A percentile compares a stretch with the other conserved stretches of the same genome.
Evolutionary conservation across 2,888 invertebrate species (phyloP).

Genomic region (Drosophila meridionalis): DNA sequence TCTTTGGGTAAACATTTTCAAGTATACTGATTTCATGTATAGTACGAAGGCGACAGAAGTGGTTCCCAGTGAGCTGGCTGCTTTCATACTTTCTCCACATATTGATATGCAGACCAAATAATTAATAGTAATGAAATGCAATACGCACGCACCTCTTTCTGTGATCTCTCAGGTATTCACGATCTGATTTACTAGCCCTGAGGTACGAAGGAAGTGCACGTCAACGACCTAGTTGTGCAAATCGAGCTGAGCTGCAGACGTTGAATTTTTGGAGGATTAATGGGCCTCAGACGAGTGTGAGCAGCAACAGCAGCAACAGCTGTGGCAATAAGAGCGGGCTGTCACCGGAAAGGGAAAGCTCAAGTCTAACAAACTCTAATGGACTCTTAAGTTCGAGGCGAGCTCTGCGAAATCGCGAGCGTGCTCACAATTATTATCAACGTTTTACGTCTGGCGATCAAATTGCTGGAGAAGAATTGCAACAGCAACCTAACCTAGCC

Average conservation of each 20-base stretch:
- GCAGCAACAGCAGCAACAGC: conserved; percentile 17
- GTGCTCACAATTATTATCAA: conserved; percentile 64
- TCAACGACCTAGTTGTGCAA: conserved; percentile 89
- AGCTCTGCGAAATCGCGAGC: conserved; percentile 60
- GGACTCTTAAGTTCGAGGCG: conserved; percentile 60
- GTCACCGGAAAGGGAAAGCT: conserved; percentile 58
- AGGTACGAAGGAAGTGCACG: conserved; percentile 90
- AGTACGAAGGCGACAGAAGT: no score
- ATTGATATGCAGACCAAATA: background rate
- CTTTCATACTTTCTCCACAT: background rate
- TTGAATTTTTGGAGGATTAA: conserved; percentile 86
- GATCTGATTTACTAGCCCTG: conserved; percentile 90
- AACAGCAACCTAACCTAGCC: background rate
- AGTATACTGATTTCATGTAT: no score
- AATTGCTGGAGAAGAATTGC: conserved; percentile 18
- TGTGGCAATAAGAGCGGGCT: conserved; percentile 27
- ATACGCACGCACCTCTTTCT: background rate
- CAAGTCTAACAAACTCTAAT: conserved; percentile 38
- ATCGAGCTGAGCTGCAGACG: conserved; percentile 84
- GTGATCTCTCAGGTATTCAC: conserved; percentile 86
- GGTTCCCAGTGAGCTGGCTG: background rate
- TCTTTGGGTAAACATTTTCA: no score
- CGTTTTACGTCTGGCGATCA: conserved; percentile 58
- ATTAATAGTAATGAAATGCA: background rate
- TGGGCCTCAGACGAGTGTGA: conserved; percentile 32